Evolutionary conservation across 2,797 vertebrate genomes (phyloP), one percentile per base, ranked within the genome.

Genomic region (Pseudochromis fuscus): DNA sequence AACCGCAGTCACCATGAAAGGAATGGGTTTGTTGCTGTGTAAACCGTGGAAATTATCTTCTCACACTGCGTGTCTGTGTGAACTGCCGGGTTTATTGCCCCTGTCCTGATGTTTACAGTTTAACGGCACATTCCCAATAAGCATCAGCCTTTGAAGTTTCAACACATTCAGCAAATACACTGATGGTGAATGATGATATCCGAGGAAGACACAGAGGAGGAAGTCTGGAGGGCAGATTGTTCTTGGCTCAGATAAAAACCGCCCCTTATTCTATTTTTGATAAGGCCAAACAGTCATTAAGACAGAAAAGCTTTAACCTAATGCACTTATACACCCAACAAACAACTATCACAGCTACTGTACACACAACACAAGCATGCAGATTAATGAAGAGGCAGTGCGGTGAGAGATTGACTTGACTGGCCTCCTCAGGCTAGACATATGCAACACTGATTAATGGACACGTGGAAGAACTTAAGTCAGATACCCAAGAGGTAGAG

Each of bases 61-160:
- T 81, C 69, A 77, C 74, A 49, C 45, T 68, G 57, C 49, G 53
- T 82, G 72, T 73, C 75, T 77, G 81, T 79, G 70, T 84, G 66
- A 28, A 3, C 66, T 70, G 50, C 35, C 3, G 18, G 31, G 24
- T 82, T 81, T 77, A 76, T 84, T 69, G 53, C 63, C 68, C n/a
- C 55, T 33, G 31, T 56, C 52, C 30, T 56, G 16, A 59, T 78
- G 71, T 86, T 83, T 84, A 76, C 62, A 57, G 71, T 81, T 77
- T 80, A 63, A 79, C 55, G 59, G 51, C 69, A 67, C 86, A 85
- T 88, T 82, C 71, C 80, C 75, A 64, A 71, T 23, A 30, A 48
- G 49, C 61, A 56, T 60, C 42, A 51, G 58, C 31, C 57, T 79
- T 58, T 84, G 77, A 73, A 53, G 74, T 58, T 57, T 68, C 56